Percentiles rank a stretch among this genome's conserved stretches.
Evolutionary conservation across 2,888 invertebrate genomes (phyloP).

Genomic region (Xanthorhoe designata): DNA sequence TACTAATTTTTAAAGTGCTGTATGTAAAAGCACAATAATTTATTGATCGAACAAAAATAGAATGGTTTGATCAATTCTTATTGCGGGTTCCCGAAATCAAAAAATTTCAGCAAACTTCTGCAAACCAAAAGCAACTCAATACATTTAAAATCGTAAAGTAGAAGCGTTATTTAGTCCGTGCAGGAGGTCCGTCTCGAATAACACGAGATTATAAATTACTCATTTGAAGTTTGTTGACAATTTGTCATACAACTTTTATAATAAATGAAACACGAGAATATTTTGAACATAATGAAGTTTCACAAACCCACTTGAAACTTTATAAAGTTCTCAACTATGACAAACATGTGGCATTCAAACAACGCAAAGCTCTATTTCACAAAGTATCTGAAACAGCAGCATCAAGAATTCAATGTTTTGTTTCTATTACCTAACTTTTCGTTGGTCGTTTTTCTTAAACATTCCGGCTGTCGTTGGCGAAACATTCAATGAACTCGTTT

Average conservation of each 20-base stretch:
- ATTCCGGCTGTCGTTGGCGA: conserved; percentile 73
- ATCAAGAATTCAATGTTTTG: conserved; percentile 64
- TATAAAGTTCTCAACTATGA: conserved; percentile 11
- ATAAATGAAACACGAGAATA: background rate
- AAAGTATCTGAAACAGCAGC: conserved; percentile 51
- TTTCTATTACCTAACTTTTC: conserved; percentile 72
- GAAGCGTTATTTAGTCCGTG: background rate
- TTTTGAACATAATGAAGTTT: conserved; percentile 46
- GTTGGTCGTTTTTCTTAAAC: conserved; percentile 74
- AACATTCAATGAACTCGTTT: conserved; percentile 79
- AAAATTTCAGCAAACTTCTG: too few relatives aligned
- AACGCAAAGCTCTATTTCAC: conserved; percentile 33
- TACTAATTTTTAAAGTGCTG: too few relatives aligned
- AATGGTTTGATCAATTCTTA: too few relatives aligned
- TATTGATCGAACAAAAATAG: too few relatives aligned
- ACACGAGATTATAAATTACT: too few relatives aligned
- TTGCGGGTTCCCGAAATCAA: too few relatives aligned
- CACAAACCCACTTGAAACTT: background rate
- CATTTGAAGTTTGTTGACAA: background rate
- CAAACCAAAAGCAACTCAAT: background rate
- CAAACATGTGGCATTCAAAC: conserved; percentile 27
- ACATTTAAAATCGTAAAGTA: background rate
- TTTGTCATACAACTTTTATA: background rate
- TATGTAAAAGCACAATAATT: too few relatives aligned
- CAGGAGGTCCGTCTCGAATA: too few relatives aligned